phyloP scores from a whole-genome alignment of 1,140 invertebrate species.

The Dendroctonus valens region DNA sequence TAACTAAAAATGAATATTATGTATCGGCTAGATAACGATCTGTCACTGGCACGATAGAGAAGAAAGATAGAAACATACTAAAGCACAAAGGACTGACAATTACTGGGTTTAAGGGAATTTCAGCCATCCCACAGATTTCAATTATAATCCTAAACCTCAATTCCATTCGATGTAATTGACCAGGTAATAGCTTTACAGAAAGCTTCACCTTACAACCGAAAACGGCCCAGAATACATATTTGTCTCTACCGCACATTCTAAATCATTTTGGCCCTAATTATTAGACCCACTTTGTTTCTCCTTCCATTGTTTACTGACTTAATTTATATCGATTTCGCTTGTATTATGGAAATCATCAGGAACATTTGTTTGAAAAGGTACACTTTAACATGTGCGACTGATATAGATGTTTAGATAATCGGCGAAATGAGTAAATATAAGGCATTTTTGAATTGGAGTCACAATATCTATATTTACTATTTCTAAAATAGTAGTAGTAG shows the following conservation, averaged over 20 bases:
- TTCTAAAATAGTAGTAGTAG: no score
- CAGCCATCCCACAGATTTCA: conserved; percentile 50
- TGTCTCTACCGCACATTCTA: conserved; percentile 28
- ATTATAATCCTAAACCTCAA: conserved; percentile 51
- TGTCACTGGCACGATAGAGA: conserved; percentile 27
- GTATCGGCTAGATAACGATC: conserved; percentile 14
- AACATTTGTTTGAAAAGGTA: no score
- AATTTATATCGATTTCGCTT: not conserved
- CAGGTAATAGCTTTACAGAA: conserved; percentile 49
- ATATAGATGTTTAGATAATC: no score
- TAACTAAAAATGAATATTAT: no score
- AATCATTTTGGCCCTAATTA: conserved; percentile 34
- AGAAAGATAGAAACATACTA: conserved; percentile 33
- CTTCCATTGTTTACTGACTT: conserved; percentile 12
- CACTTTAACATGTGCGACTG: no score
- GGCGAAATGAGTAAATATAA: no score
- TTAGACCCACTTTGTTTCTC: conserved; percentile 24
- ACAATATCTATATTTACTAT: no score
- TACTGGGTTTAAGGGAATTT: conserved; percentile 51
- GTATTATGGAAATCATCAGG: no score
- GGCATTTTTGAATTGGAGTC: no score
- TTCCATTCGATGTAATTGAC: conserved; percentile 52
- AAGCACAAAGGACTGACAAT: conserved; percentile 49
- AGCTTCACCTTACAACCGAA: conserved; percentile 44
- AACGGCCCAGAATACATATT: conserved; percentile 28